A percentile compares a stretch with the other conserved stretches of the same genome.
Evolutionary conservation across 2,113 vertebrate species (phyloP).

Genomic region (Leptobrachium ailaonicum): DNA sequence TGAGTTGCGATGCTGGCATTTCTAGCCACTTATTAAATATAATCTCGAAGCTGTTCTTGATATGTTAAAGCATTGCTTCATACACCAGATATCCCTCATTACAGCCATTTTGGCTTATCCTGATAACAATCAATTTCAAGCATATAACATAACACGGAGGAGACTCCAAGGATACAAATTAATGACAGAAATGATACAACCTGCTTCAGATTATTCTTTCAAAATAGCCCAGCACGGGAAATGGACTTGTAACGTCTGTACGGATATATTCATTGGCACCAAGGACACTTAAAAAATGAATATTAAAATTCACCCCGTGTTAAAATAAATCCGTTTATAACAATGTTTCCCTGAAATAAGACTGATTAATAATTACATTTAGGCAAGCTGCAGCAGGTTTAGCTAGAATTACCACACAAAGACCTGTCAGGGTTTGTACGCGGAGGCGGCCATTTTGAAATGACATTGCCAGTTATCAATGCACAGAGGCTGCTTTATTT

Average conservation of each 20-base stretch:
- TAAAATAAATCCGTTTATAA: too few species aligned
- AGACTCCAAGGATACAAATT: slow-evolving; percentile 20
- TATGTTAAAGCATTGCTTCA: slow-evolving; percentile 40
- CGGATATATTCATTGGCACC: not conserved
- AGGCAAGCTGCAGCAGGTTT: too few species aligned
- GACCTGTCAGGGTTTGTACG: too few species aligned
- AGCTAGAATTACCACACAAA: too few species aligned
- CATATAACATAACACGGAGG: slow-evolving; percentile 20
- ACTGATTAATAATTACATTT: too few species aligned
- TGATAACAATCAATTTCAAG: slow-evolving; percentile 13
- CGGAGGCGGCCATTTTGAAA: too few species aligned
- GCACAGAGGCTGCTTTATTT: too few species aligned
- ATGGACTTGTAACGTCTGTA: not conserved
- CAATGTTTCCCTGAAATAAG: too few species aligned
- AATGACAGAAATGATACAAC: slow-evolving; percentile 28
- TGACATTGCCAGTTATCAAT: too few species aligned
- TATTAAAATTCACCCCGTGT: too few species aligned
- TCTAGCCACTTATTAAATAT: slow-evolving; percentile 16
- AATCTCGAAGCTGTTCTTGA: slow-evolving; percentile 41
- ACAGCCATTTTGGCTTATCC: slow-evolving; percentile 37
- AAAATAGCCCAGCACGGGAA: not conserved
- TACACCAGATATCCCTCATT: slow-evolving; percentile 21
- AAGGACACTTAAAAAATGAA: too few species aligned
- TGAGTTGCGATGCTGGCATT: slow-evolving; percentile 19
- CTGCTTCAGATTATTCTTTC: slow-evolving; percentile 19